phyloP scores from a whole-genome alignment of 2,888 invertebrate species.

The Eupeodes latifasciatus region DNA sequence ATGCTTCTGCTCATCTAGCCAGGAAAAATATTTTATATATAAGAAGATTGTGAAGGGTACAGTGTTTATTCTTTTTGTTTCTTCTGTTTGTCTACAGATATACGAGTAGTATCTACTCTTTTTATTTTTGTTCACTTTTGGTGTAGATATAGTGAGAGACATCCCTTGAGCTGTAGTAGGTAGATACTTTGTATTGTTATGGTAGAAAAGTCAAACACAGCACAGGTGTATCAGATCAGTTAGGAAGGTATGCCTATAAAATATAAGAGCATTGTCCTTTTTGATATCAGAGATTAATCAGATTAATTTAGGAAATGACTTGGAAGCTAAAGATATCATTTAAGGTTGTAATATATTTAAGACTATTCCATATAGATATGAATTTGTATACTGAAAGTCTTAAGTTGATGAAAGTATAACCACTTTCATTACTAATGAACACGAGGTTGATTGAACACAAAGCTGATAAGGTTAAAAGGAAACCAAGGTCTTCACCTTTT shows the following conservation, averaged over 20 bases:
- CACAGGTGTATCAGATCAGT: constrained; percentile 10
- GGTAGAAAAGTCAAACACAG: constrained; percentile 25
- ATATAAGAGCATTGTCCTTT: constrained; percentile 11
- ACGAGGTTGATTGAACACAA: no score
- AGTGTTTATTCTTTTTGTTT: background rate
- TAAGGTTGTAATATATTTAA: background rate
- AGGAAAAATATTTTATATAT: constrained; percentile 15
- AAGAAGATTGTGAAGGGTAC: constrained; percentile 40
- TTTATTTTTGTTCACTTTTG: background rate
- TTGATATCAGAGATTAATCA: background rate
- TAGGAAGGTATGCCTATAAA: no score
- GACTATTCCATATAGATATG: background rate
- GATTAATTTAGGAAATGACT: constrained; percentile 30
- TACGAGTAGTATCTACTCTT: background rate
- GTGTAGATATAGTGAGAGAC: background rate
- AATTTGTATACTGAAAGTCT: background rate
- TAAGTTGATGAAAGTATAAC: no score
- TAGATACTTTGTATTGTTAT: background rate
- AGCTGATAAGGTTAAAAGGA: no score
- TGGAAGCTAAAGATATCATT: constrained; percentile 17
- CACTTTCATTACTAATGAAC: no score
- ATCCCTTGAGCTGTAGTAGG: background rate
- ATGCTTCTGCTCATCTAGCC: constrained; percentile 64
- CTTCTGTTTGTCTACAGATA: background rate
- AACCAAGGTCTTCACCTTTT: no score